These are phyloP conservation scores for Babyrousa celebensis DNA, from an alignment of 2,797 vertebrate genomes.

Conservation along the genomic window DNA sequence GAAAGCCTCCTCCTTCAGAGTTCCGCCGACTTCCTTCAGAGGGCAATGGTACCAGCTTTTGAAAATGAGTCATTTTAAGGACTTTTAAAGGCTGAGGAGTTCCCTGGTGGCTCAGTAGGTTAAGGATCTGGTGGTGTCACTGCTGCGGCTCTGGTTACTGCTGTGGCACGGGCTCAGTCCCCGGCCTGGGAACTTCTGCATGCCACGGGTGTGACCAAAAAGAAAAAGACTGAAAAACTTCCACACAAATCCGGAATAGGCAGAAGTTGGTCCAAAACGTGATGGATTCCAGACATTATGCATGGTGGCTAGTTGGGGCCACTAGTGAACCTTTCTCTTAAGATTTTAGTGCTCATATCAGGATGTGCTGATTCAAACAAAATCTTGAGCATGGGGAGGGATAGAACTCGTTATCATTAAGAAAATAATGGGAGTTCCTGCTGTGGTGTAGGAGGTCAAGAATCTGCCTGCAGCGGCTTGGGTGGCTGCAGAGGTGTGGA, in stretches of 20 bases:
- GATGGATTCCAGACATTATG: neutral
- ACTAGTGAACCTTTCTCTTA: neutral
- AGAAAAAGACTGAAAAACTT: neutral
- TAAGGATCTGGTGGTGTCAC: too few species aligned
- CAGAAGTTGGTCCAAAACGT: slow-evolving; percentile 8
- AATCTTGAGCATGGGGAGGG: neutral
- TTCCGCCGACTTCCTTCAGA: neutral
- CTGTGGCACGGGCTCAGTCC: too few species aligned
- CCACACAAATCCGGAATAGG: neutral
- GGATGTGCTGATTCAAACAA: slow-evolving; percentile 52
- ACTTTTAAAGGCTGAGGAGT: neutral
- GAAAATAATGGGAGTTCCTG: neutral
- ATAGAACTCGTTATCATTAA: neutral
- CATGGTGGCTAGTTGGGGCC: neutral
- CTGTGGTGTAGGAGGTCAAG: too few species aligned
- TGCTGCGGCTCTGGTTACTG: too few species aligned
- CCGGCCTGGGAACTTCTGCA: too few species aligned
- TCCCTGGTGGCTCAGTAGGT: too few species aligned
- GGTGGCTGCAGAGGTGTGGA: too few species aligned
- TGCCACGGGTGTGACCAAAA: too few species aligned
- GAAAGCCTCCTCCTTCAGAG: neutral
- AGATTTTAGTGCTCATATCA: neutral
- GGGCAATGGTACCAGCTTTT: neutral
- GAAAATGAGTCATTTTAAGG: slow-evolving; percentile 7
- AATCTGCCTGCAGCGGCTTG: too few species aligned